A percentile compares a stretch with the other conserved stretches of the same genome.
phyloP scores from a whole-genome alignment of 2,113 vertebrate species.

The Sciurus niger region DNA sequence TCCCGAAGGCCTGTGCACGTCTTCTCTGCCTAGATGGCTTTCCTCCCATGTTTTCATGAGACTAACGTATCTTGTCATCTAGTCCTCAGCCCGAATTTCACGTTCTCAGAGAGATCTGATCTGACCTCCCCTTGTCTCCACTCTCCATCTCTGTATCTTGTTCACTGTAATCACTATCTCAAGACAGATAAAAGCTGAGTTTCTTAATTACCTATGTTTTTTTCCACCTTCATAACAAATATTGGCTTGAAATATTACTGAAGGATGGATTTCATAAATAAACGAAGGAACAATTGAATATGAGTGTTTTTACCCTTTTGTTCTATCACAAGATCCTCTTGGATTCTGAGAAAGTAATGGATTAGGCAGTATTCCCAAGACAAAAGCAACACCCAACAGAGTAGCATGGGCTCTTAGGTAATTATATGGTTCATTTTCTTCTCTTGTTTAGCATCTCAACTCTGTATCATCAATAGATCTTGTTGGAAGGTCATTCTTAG shows the following conservation, averaged over 20 bases:
- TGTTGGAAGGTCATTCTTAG: neutral
- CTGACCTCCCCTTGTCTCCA: neutral
- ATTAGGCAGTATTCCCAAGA: neutral
- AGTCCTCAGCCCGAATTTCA: neutral
- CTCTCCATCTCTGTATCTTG: neutral
- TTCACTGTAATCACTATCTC: neutral
- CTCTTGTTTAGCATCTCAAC: neutral
- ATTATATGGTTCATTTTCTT: neutral
- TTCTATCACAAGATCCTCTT: neutral
- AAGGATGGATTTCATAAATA: neutral
- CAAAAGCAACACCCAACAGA: neutral
- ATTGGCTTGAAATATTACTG: neutral
- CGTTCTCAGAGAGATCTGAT: neutral
- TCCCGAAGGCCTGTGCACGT: neutral
- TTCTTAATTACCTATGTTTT: neutral
- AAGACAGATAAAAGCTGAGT: neutral
- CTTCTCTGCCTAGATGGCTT: neutral
- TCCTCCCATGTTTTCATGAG: neutral
- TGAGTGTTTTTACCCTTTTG: conserved; percentile 3
- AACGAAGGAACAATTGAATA: neutral
- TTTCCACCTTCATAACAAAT: neutral
- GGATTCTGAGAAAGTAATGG: conserved; percentile 30
- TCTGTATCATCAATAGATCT: neutral
- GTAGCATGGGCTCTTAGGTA: neutral
- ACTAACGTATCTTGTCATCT: neutral